Evolutionary conservation across 1,140 invertebrate genomes (phyloP).

Genomic region (Listronotus bonariensis): DNA sequence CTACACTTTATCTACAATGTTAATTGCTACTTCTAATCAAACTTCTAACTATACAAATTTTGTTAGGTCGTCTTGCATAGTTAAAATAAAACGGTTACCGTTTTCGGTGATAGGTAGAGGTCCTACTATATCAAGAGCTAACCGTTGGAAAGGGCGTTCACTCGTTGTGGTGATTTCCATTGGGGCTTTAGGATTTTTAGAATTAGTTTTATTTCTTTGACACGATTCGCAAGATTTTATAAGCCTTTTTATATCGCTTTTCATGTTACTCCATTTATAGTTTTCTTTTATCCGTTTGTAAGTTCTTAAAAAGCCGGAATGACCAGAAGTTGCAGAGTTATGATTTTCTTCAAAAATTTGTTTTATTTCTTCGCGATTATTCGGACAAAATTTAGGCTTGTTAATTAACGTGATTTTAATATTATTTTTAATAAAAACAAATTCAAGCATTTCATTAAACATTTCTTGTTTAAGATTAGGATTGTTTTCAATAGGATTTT

Average conservation of each 20-base stretch:
- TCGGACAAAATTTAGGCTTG: conserved; percentile 15
- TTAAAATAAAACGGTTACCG: conserved; percentile 46
- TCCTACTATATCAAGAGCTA: conserved; percentile 49
- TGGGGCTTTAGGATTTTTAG: conserved; percentile 39
- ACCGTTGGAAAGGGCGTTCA: conserved; percentile 39
- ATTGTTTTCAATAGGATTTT: conserved; percentile 22
- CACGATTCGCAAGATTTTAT: conserved; percentile 46
- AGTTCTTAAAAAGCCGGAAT: conserved; percentile 44
- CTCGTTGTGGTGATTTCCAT: conserved; percentile 50
- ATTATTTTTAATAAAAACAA: conserved; percentile 19
- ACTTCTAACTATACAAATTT: too few species aligned
- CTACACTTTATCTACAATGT: too few species aligned
- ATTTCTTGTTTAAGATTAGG: conserved; percentile 38
- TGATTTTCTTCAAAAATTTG: conserved; percentile 52
- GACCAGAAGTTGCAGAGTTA: conserved; percentile 44
- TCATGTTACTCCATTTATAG: conserved; percentile 54
- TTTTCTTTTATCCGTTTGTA: conserved; percentile 48
- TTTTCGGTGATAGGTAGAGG: conserved; percentile 43
- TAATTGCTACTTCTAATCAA: too few species aligned
- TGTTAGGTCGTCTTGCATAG: conserved; percentile 52
- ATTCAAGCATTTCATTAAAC: conserved; percentile 22
- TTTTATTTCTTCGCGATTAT: conserved; percentile 43
- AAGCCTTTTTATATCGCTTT: conserved; percentile 48
- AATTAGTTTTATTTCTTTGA: conserved; percentile 46
- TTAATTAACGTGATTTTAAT: conserved; percentile 28